Evolutionary conservation across 2,113 vertebrate species (phyloP).

Genomic region (Neogobius melanostomus): DNA sequence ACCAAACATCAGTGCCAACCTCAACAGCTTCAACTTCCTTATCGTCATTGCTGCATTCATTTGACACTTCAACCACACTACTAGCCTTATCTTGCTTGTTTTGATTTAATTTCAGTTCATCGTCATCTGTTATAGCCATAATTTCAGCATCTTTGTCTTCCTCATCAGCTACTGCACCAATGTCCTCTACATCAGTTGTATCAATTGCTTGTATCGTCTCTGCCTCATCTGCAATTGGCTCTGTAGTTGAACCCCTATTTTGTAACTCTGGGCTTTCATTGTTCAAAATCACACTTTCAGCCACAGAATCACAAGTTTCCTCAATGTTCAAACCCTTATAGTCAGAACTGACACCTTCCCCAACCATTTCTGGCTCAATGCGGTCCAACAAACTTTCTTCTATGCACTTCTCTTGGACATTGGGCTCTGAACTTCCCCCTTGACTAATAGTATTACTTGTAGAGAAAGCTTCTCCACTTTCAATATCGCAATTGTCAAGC

Average conservation of each 20-base stretch:
- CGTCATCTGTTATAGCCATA: not conserved
- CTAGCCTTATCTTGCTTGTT: not conserved
- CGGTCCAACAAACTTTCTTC: not conserved
- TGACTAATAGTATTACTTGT: not conserved
- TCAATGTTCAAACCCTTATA: not conserved
- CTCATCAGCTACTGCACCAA: slow-evolving; percentile 1
- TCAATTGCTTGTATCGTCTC: not conserved
- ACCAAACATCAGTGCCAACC: slow-evolving; percentile 15
- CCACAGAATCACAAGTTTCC: not conserved
- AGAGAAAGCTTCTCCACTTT: slow-evolving; percentile 2
- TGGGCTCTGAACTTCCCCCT: not conserved
- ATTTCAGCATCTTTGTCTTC: slow-evolving; percentile 7
- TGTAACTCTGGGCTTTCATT: not conserved
- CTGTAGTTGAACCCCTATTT: not conserved
- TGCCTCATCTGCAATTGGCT: not conserved
- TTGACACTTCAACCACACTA: not conserved
- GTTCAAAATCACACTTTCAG: not conserved
- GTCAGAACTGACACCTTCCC: not conserved
- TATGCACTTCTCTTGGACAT: not conserved
- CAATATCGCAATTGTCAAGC: slow-evolving; percentile 2
- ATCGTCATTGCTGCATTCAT: slow-evolving; percentile 23
- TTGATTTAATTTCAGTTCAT: not conserved
- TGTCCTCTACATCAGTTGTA: not conserved
- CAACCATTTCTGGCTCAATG: slow-evolving; percentile 6
- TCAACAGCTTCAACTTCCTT: slow-evolving; percentile 49